phyloP scores from a whole-genome alignment of 2,888 invertebrate genomes.

The Catocala fraxini region DNA sequence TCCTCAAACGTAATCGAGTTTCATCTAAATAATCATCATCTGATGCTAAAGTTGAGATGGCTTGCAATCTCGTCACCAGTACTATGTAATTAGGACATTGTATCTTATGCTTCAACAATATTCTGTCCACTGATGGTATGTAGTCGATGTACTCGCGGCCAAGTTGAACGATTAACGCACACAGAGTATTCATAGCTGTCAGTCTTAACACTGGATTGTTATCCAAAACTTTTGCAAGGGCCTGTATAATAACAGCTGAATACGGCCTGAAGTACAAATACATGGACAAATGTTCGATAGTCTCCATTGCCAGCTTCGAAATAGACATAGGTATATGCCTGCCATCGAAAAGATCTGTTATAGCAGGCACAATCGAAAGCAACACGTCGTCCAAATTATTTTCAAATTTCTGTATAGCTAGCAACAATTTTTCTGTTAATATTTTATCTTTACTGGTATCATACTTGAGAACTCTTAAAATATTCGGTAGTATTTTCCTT shows the following conservation, averaged over 20 bases:
- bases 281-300: constrained; percentile 96
- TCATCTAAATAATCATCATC: constrained; percentile 91
- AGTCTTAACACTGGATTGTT: constrained; percentile 92
- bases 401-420: constrained; percentile 97
- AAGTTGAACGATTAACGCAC: constrained; percentile 95
- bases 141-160: constrained; percentile 97
- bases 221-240: constrained; percentile 95
- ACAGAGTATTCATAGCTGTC: constrained; percentile 96
- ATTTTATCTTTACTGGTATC: constrained; percentile 95
- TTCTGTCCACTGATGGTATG: constrained; percentile 96
- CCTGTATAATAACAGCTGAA: constrained; percentile 97
- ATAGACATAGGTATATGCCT: constrained; percentile 93
- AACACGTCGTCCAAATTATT: constrained; percentile 98
- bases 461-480: constrained; percentile 95
- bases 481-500: constrained; percentile 97
- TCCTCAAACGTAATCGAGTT: constrained; percentile 89
- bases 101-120: constrained; percentile 93
- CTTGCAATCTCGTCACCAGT: constrained; percentile 91
- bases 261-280: constrained; percentile 97
- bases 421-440: constrained; percentile 94
- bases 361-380: constrained; percentile 97
- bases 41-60: constrained; percentile 92
- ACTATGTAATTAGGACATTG: constrained; percentile 93
- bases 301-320: constrained; percentile 92
- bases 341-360: constrained; percentile 96